phyloP scores from a whole-genome alignment of 2,113 vertebrate species.

The Hippocampus mohnikei region DNA sequence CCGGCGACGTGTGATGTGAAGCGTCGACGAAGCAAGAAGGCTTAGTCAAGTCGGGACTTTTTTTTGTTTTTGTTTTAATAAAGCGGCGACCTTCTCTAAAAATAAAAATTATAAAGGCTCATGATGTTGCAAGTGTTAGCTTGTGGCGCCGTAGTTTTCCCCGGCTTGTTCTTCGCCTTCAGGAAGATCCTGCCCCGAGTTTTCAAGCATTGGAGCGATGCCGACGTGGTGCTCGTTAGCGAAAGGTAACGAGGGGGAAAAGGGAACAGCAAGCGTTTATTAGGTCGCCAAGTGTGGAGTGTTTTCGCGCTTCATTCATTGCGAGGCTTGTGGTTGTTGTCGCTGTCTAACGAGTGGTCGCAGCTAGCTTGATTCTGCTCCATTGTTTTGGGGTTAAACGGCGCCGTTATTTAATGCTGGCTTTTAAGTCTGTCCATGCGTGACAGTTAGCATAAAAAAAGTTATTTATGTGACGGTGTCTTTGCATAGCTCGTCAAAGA shows the following conservation, averaged over 20 bases:
- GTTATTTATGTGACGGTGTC: neutral
- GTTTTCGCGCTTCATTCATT: neutral
- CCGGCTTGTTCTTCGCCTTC: slow-evolving; percentile 72
- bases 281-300: neutral
- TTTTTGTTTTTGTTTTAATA: neutral
- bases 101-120: slow-evolving; percentile 16
- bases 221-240: slow-evolving; percentile 78
- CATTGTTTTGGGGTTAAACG: neutral
- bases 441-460: neutral
- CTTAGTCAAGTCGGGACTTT: neutral
- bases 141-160: slow-evolving; percentile 74
- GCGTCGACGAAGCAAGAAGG: neutral
- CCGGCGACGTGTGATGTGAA: slow-evolving; percentile 39
- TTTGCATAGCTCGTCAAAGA: neutral
- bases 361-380: slow-evolving; percentile 1
- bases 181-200: slow-evolving; percentile 67
- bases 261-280: neutral
- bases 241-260: slow-evolving; percentile 65
- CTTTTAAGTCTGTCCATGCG: neutral
- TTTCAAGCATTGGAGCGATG: slow-evolving; percentile 74
- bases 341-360: neutral
- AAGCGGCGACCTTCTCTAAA: neutral
- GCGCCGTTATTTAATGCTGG: neutral
- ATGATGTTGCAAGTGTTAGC: slow-evolving; percentile 73
- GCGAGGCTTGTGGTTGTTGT: neutral